Percentiles rank a stretch among this genome's conserved stretches.
Evolutionary conservation across 92 coral and sea anemone species (phyloP).

Genomic region (Actinostola sp.): DNA sequence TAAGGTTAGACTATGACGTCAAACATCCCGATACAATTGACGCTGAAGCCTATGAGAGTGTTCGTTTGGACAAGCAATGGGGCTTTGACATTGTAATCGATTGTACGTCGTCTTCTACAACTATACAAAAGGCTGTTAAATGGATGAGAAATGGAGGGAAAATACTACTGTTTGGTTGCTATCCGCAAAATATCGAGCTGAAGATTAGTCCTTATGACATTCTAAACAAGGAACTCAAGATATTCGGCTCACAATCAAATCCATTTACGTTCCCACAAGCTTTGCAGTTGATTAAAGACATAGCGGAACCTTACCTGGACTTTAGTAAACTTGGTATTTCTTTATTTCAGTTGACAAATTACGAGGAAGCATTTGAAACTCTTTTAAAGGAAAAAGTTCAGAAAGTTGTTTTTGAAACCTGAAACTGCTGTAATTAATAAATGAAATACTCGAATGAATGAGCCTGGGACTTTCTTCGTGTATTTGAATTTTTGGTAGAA

Average conservation of each 20-base stretch:
- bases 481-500: too few relatives aligned
- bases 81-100: slow-evolving; percentile 92
- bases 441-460: not conserved
- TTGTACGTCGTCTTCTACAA: slow-evolving; percentile 73
- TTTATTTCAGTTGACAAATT: slow-evolving; percentile 69
- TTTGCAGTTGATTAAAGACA: slow-evolving; percentile 83
- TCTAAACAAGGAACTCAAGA: slow-evolving; percentile 70
- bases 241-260: slow-evolving; percentile 80
- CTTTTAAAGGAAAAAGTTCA: slow-evolving; percentile 68
- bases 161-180: slow-evolving; percentile 86
- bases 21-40: slow-evolving; percentile 79
- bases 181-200: slow-evolving; percentile 75
- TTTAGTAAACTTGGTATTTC: slow-evolving; percentile 82
- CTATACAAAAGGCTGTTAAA: slow-evolving; percentile 73
- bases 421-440: not conserved
- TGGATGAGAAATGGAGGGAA: slow-evolving; percentile 86
- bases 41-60: slow-evolving; percentile 48
- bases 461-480: not conserved
- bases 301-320: slow-evolving; percentile 75
- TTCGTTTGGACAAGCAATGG: slow-evolving; percentile 61
- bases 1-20: slow-evolving; percentile 68
- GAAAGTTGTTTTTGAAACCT: slow-evolving; percentile 92
- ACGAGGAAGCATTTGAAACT: slow-evolving; percentile 75
- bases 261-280: slow-evolving; percentile 94
- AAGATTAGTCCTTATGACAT: slow-evolving; percentile 78